Percentiles rank a stretch among this genome's conserved stretches.
Conservation (phyloP, 1,140 invertebrate species). For the Lordiphosa collinella region DNA sequence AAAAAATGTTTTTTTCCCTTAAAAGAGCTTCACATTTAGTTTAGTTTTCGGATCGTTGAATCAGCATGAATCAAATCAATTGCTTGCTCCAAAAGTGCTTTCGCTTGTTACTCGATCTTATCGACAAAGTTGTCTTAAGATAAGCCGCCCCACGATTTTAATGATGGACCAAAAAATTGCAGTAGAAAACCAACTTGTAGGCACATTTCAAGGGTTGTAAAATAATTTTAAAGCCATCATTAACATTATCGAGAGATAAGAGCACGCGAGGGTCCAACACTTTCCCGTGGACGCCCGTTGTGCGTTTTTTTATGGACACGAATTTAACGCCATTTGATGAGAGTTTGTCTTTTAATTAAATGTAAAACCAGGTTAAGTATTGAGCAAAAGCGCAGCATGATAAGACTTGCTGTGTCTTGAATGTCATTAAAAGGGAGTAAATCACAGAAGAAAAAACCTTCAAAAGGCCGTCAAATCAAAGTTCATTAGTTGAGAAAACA, state of each 20-base stretch:
- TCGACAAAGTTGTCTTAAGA: constrained; percentile 39
- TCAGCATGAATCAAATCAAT: no score
- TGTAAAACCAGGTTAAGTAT: constrained; percentile 67
- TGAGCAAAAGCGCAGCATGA: constrained; percentile 67
- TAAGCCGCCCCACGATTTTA: constrained; percentile 24
- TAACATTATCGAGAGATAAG: constrained; percentile 55
- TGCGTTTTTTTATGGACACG: constrained; percentile 40
- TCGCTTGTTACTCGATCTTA: constrained; percentile 58
- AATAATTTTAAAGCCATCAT: constrained; percentile 63
- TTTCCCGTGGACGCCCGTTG: constrained; percentile 54
- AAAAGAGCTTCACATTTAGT: no score
- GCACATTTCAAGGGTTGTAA: constrained; percentile 46
- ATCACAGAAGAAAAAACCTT: constrained; percentile 40
- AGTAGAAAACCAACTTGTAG: constrained; percentile 42
- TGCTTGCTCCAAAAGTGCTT: constrained; percentile 41
- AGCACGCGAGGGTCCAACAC: constrained; percentile 27
- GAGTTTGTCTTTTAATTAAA: constrained; percentile 63
- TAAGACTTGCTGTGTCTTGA: no score
- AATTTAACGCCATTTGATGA: constrained; percentile 62
- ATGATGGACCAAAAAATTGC: constrained; percentile 47
- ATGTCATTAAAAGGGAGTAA: constrained; percentile 64
- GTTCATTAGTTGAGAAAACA: constrained; percentile 66
- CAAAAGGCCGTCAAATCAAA: no score
- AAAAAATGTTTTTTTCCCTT: no score
- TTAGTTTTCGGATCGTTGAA: no score